Conservation (phyloP, 2,113 vertebrate genomes). For the Microtus ochrogaster region DNA sequence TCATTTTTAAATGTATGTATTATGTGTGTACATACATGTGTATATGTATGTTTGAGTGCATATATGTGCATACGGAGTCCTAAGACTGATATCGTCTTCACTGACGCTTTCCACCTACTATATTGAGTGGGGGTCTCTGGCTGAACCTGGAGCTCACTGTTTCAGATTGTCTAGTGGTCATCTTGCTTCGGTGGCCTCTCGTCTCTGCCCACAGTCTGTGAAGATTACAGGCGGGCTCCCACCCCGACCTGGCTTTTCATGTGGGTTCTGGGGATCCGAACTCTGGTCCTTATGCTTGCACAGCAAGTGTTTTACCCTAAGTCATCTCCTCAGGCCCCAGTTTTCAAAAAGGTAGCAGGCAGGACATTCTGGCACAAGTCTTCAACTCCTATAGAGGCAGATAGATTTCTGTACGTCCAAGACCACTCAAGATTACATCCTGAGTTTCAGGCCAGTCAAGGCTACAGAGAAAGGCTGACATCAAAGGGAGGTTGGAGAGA, state of each 20-base stretch:
- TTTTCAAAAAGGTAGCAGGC: not conserved
- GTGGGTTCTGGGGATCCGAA: not conserved
- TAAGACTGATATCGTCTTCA: not conserved
- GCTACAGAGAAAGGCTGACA: not conserved
- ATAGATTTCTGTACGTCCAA: not conserved
- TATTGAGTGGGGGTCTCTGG: not conserved
- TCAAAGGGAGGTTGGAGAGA: not conserved
- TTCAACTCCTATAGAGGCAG: not conserved
- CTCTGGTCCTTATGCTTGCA: not conserved
- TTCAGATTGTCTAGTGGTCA: not conserved
- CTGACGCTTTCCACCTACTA: not conserved
- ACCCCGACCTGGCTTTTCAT: not conserved
- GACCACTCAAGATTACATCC: not conserved
- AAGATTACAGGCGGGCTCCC: not conserved
- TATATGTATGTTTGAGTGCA: not conserved
- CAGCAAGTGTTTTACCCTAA: not conserved
- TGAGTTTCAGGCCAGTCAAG: not conserved
- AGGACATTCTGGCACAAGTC: not conserved
- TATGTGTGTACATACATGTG: not conserved
- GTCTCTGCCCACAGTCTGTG: too few species aligned
- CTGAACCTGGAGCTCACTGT: not conserved
- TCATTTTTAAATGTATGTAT: not conserved
- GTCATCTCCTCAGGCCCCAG: too few species aligned
- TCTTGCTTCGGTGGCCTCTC: not conserved
- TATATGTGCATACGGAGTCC: not conserved